Base-by-base conservation (phyloP, 2,113 vertebrate species). In the Petromus typicus region DNA sequence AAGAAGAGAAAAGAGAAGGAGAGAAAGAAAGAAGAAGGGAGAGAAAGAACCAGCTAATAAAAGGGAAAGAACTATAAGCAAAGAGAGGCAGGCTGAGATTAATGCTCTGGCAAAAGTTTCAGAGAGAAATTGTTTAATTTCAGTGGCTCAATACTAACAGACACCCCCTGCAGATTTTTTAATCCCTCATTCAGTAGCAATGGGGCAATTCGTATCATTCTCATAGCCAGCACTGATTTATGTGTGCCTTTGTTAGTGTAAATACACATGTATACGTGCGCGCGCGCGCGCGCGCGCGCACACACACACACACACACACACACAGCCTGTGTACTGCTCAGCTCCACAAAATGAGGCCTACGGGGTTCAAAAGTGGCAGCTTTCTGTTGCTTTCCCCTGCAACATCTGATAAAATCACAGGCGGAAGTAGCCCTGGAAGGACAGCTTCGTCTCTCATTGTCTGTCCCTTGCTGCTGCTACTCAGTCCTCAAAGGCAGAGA, bases 201-300 rank as follows among this genome's bases (percentile, higher is more conserved):
- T n/a, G 64, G 86, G 20, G n/a, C 43, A 32, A 37, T 20, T 43
- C 32, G 16, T 54, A 37, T 51, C 64, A 78, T 69, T 37, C 63
- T 18, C 20, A 25, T 2, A 89, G 40, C 23, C 89, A 86, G 57
- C 51, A 25, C 7, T 40, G 56, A 51, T 79, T 69, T 61, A 71
- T 0, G 16, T 10, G 3, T 30, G 32, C 22, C 69, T 64, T 17
- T 40, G 22, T 59, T 61, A 75, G 23, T 34, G 34, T 20, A 25
- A 2, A 30, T 30, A 73, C 6, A 3, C 10, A 10, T 9, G 14
- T 4, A 2, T 13, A 2, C 23, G 54, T 0, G 1, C 4, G 34
- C 56, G 3, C 5, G 11, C 12, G n/a, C 7, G 12, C 7, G 25
- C 2, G 18, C 59, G 30, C 43, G 48, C 73, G 30, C 75, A 34